phyloP scores from a whole-genome alignment of 2,797 vertebrate genomes.

The Pantherophis vulpinus region DNA sequence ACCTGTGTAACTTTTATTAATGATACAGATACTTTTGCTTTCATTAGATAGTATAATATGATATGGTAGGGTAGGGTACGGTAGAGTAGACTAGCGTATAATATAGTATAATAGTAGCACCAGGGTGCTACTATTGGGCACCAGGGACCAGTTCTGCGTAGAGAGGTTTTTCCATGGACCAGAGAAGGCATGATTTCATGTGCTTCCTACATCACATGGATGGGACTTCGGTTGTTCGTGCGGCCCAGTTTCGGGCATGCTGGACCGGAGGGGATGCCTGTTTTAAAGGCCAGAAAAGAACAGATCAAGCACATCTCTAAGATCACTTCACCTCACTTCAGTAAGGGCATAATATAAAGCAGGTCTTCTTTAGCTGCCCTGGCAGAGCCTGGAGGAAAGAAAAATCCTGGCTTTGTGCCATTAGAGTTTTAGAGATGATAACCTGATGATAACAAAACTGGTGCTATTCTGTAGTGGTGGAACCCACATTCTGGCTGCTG shows the following conservation, averaged over 20 bases:
- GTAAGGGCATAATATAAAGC: not conserved
- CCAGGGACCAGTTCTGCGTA: no score
- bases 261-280: no score
- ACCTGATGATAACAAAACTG: not conserved
- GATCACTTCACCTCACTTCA: not conserved
- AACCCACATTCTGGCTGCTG: not conserved
- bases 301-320: not conserved
- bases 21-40: not conserved
- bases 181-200: no score
- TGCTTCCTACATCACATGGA: no score
- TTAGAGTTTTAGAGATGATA: not conserved
- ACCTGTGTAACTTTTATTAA: not conserved
- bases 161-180: no score
- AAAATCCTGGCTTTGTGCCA: not conserved
- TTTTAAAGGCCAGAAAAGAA: not conserved
- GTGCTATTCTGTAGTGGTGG: not conserved
- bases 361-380: not conserved
- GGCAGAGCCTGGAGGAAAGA: not conserved
- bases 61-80: no score
- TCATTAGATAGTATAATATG: not conserved
- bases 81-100: no score
- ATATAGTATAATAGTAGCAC: no score
- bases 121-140: no score
- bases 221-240: no score
- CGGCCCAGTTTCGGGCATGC: no score